Conservation (phyloP, 2,113 vertebrate species). For the Alouatta palliata region DNA sequence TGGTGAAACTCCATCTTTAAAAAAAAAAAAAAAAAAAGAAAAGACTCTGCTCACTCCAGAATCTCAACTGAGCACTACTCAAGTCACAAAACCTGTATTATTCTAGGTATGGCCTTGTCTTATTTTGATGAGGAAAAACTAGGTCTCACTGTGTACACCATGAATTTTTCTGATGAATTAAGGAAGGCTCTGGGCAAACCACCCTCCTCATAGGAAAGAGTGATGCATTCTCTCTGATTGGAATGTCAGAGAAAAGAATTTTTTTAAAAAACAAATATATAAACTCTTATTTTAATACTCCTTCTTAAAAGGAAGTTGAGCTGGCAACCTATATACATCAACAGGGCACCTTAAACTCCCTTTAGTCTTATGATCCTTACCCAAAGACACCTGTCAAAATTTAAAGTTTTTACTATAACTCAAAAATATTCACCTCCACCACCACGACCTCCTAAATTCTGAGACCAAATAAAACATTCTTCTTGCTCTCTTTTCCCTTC, state of each 20-base stretch:
- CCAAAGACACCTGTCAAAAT: neutral
- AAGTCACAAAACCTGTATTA: neutral
- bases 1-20: no score
- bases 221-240: neutral
- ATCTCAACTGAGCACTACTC: neutral
- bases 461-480: neutral
- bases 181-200: neutral
- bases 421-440: neutral
- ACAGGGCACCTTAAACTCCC: neutral
- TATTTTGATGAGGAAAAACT: neutral
- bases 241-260: neutral
- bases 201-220: neutral
- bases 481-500: neutral
- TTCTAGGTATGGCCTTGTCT: neutral
- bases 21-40: no score
- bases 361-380: neutral
- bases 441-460: neutral
- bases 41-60: neutral
- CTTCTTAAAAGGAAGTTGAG: neutral
- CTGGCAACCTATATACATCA: neutral
- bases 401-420: conserved; percentile 36
- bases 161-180: neutral
- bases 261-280: neutral
- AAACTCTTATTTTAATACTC: neutral
- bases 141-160: neutral